Conservation (phyloP, 2,113 vertebrate genomes). For the Leuciscus idus region DNA sequence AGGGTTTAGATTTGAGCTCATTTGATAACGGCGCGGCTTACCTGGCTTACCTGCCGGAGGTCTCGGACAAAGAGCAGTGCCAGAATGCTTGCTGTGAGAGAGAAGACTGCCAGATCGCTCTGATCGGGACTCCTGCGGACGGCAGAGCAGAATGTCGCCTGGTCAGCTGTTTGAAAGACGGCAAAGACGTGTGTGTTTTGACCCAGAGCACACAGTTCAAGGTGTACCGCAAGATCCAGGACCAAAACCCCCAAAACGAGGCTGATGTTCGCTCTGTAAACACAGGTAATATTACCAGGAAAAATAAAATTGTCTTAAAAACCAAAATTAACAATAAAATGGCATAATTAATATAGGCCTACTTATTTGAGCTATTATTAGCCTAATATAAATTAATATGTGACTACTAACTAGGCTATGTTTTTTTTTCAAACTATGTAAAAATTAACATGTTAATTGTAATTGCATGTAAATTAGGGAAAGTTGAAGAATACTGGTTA, state of each 20-base stretch:
- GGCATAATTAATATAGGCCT: no score
- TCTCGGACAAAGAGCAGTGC: conserved; percentile 49
- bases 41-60: not conserved
- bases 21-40: not conserved
- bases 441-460: not conserved
- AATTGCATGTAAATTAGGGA: not conserved
- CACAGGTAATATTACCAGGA: conserved; percentile 44
- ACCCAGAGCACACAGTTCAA: not conserved
- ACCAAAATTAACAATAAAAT: not conserved
- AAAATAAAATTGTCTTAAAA: not conserved
- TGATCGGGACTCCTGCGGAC: conserved; percentile 51
- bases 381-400: no score
- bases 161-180: conserved; percentile 50
- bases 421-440: no score
- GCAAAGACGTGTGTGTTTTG: conserved; percentile 53
- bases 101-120: conserved; percentile 60
- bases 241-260: not conserved
- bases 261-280: not conserved
- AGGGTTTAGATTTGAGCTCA: conserved; percentile 14
- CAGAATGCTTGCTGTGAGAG: conserved; percentile 57
- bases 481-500: not conserved
- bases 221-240: conserved; percentile 49
- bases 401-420: no score
- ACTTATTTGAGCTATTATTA: no score
- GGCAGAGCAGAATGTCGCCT: conserved; percentile 53